Conservation (phyloP, 2,113 vertebrate genomes). For the Pseudorhombus dupliciocellatus region DNA sequence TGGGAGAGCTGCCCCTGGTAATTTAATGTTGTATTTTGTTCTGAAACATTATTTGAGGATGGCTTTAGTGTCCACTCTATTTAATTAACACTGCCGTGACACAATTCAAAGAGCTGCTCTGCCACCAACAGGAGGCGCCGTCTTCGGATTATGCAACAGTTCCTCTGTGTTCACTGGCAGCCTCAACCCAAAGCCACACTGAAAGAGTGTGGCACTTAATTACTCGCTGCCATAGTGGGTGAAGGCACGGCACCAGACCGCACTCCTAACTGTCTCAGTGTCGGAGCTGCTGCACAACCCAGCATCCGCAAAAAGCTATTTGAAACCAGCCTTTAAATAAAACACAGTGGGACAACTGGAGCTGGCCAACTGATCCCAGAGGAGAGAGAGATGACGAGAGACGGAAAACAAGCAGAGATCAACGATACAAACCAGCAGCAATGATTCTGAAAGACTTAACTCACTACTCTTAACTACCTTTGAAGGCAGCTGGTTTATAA, state of each 20-base stretch:
- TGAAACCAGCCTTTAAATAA: conserved; percentile 67
- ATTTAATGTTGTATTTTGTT: too few relatives aligned
- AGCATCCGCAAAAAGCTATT: conserved; percentile 54
- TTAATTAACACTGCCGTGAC: too few relatives aligned
- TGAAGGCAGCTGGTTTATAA: too few relatives aligned
- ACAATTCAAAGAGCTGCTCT: not conserved
- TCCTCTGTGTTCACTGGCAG: conserved; percentile 14
- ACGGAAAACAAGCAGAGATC: not conserved
- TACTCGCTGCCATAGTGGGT: conserved; percentile 44
- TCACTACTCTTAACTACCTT: too few relatives aligned
- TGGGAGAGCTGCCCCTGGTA: too few relatives aligned
- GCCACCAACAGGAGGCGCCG: conserved; percentile 40
- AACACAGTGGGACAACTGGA: conserved; percentile 40
- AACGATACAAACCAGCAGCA: not conserved
- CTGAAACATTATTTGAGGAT: too few relatives aligned
- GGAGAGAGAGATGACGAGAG: conserved; percentile 24
- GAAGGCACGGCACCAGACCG: conserved; percentile 60
- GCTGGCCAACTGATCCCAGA: conserved; percentile 25
- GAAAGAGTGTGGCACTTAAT: conserved; percentile 53
- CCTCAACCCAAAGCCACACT: conserved; percentile 1
- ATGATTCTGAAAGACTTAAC: not conserved
- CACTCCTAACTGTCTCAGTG: conserved; percentile 59
- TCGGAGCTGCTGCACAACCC: conserved; percentile 37
- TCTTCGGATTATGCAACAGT: conserved; percentile 8
- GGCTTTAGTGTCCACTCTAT: not conserved